Conservation (phyloP, 2,113 vertebrate genomes). For the Microcebus murinus region DNA sequence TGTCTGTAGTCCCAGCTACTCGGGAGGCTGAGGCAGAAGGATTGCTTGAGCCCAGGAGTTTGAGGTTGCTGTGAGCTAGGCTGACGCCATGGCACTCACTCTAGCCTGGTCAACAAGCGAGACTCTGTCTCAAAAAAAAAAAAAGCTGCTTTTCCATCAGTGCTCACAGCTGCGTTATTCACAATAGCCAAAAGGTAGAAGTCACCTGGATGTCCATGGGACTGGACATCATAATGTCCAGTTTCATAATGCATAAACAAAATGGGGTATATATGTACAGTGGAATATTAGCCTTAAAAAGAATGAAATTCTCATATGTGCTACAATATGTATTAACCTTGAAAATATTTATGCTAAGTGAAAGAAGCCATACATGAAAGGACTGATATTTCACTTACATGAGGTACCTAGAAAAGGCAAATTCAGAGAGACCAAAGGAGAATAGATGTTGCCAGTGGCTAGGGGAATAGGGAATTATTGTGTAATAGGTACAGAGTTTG, state of each 20-base stretch:
- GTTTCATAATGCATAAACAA: not conserved
- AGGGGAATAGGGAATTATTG: not conserved
- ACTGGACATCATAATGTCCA: no score
- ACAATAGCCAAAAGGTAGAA: not conserved
- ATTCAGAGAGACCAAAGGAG: not conserved
- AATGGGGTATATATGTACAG: not conserved
- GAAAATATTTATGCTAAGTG: not conserved
- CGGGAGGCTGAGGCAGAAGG: no score
- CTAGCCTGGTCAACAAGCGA: no score
- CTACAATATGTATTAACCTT: not conserved
- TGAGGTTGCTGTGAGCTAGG: no score
- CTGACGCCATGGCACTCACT: no score
- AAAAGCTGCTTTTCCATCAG: not conserved
- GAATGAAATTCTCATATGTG: not conserved
- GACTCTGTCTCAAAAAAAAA: no score
- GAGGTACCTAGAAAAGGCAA: not conserved
- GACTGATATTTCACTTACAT: not conserved
- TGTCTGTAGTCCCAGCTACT: no score
- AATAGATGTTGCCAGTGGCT: not conserved
- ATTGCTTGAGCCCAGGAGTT: no score
- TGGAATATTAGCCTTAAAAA: conserved; percentile 7
- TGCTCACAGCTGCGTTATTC: not conserved
- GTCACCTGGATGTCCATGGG: not conserved
- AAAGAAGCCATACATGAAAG: not conserved
- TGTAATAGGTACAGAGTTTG: not conserved